Conservation (phyloP, 2,113 vertebrate species). For the Circaetus cinerascens region DNA sequence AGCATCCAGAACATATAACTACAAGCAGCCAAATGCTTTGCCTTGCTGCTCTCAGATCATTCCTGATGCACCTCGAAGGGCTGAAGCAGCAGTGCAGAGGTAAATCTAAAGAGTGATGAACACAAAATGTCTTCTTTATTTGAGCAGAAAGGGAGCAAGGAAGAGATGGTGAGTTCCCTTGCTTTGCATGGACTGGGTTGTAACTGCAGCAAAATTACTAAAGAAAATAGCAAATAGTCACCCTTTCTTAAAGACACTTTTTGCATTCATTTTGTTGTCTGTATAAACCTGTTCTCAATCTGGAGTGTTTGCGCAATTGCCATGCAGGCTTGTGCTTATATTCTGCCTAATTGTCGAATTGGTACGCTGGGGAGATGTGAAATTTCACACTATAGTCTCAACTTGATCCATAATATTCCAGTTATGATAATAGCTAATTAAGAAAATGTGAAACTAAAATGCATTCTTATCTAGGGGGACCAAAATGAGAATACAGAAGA, state of each 20-base stretch:
- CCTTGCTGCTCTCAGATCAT: fast-evolving
- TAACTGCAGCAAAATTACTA: not conserved
- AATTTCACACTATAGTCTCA: not conserved
- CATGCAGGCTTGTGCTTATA: not conserved
- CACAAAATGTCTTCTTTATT: not conserved
- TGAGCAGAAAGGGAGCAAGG: not conserved
- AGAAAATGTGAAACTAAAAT: not conserved
- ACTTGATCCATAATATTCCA: not conserved
- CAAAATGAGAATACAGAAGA: not conserved
- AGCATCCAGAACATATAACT: not conserved
- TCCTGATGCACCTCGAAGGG: not conserved
- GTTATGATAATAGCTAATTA: not conserved
- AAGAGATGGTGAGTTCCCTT: not conserved
- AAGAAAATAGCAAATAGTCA: not conserved
- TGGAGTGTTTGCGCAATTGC: not conserved
- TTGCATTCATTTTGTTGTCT: not conserved
- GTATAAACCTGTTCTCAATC: not conserved
- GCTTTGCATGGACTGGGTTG: not conserved
- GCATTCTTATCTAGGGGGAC: not conserved
- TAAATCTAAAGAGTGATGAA: not conserved
- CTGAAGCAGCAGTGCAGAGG: not conserved
- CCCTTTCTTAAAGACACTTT: not conserved
- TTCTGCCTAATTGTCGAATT: not conserved
- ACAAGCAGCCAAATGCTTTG: not conserved
- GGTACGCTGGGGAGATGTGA: not conserved